These are phyloP conservation scores for Cacoxenus indagator DNA, from an alignment of 2,888 invertebrate species.

Conservation along the genomic window DNA sequence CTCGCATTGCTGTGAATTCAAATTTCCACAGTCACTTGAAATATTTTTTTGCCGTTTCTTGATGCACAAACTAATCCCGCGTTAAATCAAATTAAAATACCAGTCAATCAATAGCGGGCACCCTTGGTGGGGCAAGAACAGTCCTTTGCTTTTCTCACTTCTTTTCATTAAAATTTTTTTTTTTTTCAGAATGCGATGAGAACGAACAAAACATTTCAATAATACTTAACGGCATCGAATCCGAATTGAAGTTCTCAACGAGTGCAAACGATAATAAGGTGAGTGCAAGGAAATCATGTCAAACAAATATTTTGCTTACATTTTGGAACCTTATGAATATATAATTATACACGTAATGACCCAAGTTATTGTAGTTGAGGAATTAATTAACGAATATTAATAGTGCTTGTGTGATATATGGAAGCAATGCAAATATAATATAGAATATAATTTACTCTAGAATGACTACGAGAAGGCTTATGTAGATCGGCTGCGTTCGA, in stretches of 20 bases:
- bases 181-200: constrained; percentile 75
- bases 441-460: no score
- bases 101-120: constrained; percentile 6
- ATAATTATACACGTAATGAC: no score
- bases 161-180: neutral
- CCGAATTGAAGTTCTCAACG: constrained; percentile 87
- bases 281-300: constrained; percentile 36
- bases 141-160: neutral
- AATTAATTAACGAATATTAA: no score
- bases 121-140: neutral
- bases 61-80: no score
- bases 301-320: neutral
- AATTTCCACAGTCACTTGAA: neutral
- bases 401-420: no score
- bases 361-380: no score
- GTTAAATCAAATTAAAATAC: constrained; percentile 23
- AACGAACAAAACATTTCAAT: constrained; percentile 91
- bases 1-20: neutral
- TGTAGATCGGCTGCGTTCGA: no score
- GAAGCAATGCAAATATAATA: no score
- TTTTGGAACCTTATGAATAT: no score
- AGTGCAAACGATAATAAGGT: constrained; percentile 68
- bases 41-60: neutral
- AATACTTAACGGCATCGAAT: constrained; percentile 93
- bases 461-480: no score